Conservation (phyloP, 2,888 invertebrate species). For the Didymodactylos carnosus region DNA sequence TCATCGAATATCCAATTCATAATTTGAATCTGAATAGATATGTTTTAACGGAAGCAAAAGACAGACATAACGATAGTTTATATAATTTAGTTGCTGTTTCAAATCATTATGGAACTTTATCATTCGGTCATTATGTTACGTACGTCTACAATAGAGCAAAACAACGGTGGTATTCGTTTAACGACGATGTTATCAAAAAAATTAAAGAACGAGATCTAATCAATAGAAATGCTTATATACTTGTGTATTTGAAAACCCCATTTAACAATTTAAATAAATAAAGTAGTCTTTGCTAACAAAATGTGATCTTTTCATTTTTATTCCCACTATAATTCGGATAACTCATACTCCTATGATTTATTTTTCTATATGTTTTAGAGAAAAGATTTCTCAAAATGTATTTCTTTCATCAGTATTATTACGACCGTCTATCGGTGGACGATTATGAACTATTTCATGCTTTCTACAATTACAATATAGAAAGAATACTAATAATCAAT, state of each 20-base stretch:
- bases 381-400: too few relatives aligned
- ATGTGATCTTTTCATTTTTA: too few relatives aligned
- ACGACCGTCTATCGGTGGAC: too few relatives aligned
- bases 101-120: slow-evolving; percentile 14
- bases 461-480: too few relatives aligned
- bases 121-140: slow-evolving; percentile 8
- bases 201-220: not conserved
- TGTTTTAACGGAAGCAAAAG: not conserved
- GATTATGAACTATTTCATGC: too few relatives aligned
- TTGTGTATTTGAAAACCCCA: not conserved
- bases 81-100: slow-evolving; percentile 15
- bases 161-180: not conserved
- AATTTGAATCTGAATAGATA: not conserved
- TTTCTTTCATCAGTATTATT: too few relatives aligned
- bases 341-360: too few relatives aligned
- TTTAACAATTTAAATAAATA: too few relatives aligned
- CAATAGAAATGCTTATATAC: not conserved
- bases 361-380: too few relatives aligned
- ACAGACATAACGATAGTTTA: not conserved
- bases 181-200: not conserved
- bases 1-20: slow-evolving; percentile 7
- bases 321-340: too few relatives aligned
- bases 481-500: too few relatives aligned
- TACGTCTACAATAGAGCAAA: not conserved
- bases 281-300: too few relatives aligned